Conservation (phyloP, 2,797 vertebrate genomes). For the Sparidentex hasta region DNA sequence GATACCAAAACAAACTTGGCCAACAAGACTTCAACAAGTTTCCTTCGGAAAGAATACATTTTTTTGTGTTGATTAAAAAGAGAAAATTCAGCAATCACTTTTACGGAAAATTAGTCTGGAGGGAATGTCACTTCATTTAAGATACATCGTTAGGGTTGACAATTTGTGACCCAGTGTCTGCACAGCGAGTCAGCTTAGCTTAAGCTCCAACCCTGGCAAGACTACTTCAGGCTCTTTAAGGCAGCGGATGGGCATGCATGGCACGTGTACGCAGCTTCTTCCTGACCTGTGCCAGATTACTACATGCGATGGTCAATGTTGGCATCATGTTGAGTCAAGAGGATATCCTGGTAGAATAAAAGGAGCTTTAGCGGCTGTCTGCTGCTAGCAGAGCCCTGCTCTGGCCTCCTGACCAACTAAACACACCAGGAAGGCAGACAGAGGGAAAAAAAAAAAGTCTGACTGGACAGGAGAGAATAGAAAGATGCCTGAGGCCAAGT, state of each 20-base stretch:
- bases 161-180: constrained; percentile 41
- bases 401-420: constrained; percentile 64
- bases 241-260: constrained; percentile 61
- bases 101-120: constrained; percentile 4
- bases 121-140: constrained; percentile 6
- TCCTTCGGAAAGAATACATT: constrained; percentile 3
- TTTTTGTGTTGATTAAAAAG: constrained; percentile 28
- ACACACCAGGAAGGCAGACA: constrained; percentile 41
- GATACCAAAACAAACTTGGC: constrained; percentile 25
- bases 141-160: constrained; percentile 20
- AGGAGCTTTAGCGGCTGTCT: constrained; percentile 51
- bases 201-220: constrained; percentile 65
- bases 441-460: constrained; percentile 7
- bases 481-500: constrained; percentile 24
- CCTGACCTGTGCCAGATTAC: constrained; percentile 68
- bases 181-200: constrained; percentile 58
- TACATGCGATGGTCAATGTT: constrained; percentile 65
- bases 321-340: constrained; percentile 62
- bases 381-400: constrained; percentile 43
- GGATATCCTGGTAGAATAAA: constrained; percentile 66
- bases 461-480: constrained; percentile 15
- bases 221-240: constrained; percentile 56
- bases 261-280: constrained; percentile 70
- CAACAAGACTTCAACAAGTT: not conserved
- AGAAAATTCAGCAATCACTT: constrained; percentile 5